A percentile compares a stretch with the other conserved stretches of the same genome.
phyloP scores from a whole-genome alignment of 2,888 invertebrate species.

The Allygus modestus region DNA sequence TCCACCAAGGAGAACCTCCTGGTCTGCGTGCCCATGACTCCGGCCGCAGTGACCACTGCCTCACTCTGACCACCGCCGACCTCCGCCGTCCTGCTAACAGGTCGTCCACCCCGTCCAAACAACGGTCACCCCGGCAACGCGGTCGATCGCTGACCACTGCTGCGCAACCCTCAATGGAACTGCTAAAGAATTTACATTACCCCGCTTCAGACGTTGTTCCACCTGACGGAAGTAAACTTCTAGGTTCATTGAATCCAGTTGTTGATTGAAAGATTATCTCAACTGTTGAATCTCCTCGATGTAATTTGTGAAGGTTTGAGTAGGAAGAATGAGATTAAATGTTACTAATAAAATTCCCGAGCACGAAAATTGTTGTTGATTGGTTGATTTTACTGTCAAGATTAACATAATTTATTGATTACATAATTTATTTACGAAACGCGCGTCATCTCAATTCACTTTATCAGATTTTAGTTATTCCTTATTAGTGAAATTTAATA shows the following conservation, averaged over 20 bases:
- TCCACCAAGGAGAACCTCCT: constrained; percentile 82
- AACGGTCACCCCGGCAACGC: constrained; percentile 51
- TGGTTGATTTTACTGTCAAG: too few species aligned
- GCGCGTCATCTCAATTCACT: too few species aligned
- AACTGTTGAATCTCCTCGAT: background rate
- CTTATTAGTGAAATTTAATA: too few species aligned
- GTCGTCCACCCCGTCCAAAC: constrained; percentile 61
- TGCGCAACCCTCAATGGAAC: constrained; percentile 31
- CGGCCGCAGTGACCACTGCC: constrained; percentile 1
- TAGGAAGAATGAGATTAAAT: too few species aligned
- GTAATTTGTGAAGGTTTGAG: too few species aligned
- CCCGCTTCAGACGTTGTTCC: background rate
- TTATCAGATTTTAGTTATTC: too few species aligned
- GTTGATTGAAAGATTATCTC: background rate
- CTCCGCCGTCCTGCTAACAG: constrained; percentile 47
- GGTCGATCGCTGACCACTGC: constrained; percentile 47
- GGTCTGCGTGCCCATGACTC: constrained; percentile 62
- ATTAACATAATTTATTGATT: too few species aligned
- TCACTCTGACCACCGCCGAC: constrained; percentile 10
- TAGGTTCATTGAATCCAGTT: constrained; percentile 4
- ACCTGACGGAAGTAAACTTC: constrained; percentile 1
- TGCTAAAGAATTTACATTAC: constrained; percentile 5
- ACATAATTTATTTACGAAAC: too few species aligned
- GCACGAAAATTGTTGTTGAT: too few species aligned
- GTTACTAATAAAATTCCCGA: too few species aligned